Evolutionary conservation across 2,113 vertebrate species (phyloP).

Genomic region (Okapia johnstoni): DNA sequence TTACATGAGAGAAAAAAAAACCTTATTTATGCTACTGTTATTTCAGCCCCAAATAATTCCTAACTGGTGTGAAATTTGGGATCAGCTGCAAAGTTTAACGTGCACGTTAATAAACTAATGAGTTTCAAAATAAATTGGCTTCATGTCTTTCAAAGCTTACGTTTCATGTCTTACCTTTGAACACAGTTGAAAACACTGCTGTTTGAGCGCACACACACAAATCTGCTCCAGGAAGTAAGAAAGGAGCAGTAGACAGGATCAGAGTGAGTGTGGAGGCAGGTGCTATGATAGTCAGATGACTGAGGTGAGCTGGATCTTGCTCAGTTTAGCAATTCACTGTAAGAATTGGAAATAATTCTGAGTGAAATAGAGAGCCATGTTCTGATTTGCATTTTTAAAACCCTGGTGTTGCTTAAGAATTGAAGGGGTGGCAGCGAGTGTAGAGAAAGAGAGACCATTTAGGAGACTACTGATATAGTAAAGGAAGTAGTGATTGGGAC

Average conservation of each 20-base stretch:
- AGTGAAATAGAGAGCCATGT: background rate
- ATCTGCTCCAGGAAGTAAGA: background rate
- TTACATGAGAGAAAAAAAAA: background rate
- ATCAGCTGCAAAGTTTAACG: background rate
- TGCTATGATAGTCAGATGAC: background rate
- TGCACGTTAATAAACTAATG: background rate
- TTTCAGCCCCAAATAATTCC: background rate
- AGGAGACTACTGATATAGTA: background rate
- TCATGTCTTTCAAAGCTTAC: background rate
- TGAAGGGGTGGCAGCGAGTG: background rate
- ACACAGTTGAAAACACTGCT: background rate
- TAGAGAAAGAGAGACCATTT: background rate
- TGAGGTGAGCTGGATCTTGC: background rate
- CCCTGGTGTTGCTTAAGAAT: background rate
- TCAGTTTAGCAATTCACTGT: background rate
- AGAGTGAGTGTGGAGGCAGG: background rate
- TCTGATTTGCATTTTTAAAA: background rate
- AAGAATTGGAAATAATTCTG: background rate
- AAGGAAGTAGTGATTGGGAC: background rate
- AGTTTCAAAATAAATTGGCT: background rate
- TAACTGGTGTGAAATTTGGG: background rate
- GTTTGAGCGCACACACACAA: background rate
- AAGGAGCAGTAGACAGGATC: background rate
- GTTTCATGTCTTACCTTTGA: background rate
- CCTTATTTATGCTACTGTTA: background rate